Evolutionary conservation across 2,797 vertebrate genomes (phyloP).

Genomic region (Acridotheres tristis): DNA sequence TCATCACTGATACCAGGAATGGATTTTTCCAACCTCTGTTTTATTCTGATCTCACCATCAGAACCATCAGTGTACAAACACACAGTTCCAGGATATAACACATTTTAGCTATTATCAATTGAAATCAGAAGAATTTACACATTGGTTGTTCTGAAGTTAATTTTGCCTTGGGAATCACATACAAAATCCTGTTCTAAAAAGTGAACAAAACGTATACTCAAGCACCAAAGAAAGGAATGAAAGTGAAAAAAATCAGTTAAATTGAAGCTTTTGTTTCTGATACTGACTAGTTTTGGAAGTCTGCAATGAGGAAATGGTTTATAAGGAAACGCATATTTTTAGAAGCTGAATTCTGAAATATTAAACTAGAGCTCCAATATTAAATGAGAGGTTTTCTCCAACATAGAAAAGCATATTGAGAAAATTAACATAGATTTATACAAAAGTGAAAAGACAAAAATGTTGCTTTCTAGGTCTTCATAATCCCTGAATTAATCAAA

Average conservation of each 20-base stretch:
- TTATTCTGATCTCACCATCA: background rate
- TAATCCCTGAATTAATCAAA: background rate
- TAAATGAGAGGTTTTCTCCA: background rate
- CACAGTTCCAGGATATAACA: background rate
- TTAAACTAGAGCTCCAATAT: background rate
- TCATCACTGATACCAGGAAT: background rate
- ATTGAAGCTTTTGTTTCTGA: background rate
- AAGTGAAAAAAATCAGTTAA: background rate
- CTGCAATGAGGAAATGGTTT: background rate
- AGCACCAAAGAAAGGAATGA: background rate
- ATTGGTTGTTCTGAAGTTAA: background rate
- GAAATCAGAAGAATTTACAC: background rate
- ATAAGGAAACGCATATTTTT: background rate
- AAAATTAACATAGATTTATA: background rate
- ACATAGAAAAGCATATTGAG: background rate
- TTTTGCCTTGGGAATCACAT: background rate
- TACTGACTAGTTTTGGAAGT: background rate
- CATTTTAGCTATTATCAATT: background rate
- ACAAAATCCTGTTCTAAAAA: background rate
- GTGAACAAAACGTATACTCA: background rate
- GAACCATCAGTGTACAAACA: background rate
- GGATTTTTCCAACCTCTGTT: background rate
- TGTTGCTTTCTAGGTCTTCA: background rate
- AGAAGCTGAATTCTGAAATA: background rate
- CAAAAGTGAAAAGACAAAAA: background rate